Base-by-base conservation (phyloP, 2,888 invertebrate genomes). In the Allophyes oxyacanthae region DNA sequence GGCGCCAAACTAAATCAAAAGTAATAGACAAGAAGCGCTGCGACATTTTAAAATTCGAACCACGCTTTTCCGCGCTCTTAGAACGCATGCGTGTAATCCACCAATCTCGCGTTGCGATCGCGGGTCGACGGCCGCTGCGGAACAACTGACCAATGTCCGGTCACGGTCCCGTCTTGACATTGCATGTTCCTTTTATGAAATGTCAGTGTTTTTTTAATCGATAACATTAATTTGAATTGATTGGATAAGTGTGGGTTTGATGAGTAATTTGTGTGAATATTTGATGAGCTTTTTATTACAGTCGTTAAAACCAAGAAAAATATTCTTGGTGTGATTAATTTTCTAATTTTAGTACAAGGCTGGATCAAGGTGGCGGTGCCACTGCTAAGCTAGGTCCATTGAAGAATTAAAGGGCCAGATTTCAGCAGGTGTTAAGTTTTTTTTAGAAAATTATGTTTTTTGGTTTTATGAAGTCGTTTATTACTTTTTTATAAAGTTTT, bases 111-210 rank as follows among this genome's bases (percentile, higher is more conserved):
- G 64, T 67, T 65, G 79, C 83, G 77, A 85, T 84, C 79, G 70
- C 66, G 77, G 88, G 85, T 88, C 83, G 83, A 78, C 77, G 88
- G 68, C 86, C 86, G 51, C 72, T 63, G 51, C 70, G 55, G 63
- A 53, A 65, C 73, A 68, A 74, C 79, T 81, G 81, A 82, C 85
- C 85, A 82, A 83, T 87, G 85, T 82, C 83, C 87, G 88, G 88
- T 88, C 89, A 88, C 82, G 90, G 88, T 84, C 84, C 75, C 70
- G 73, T 77, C 82, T 83, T 87, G 86, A 87, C 89, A 88, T 86
- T 88, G 85, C 79, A 59, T 68, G 76, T 81, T 82, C 82, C 77
- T 78, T 81, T 79, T 83, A 68, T 64, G 42, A 71, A 77, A 77
- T 78, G 61, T 49, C 42, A 64, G 38, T 62, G 73, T 74, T 66